Conservation (phyloP, 2,797 vertebrate species). For the Moxostoma hubbsi region DNA sequence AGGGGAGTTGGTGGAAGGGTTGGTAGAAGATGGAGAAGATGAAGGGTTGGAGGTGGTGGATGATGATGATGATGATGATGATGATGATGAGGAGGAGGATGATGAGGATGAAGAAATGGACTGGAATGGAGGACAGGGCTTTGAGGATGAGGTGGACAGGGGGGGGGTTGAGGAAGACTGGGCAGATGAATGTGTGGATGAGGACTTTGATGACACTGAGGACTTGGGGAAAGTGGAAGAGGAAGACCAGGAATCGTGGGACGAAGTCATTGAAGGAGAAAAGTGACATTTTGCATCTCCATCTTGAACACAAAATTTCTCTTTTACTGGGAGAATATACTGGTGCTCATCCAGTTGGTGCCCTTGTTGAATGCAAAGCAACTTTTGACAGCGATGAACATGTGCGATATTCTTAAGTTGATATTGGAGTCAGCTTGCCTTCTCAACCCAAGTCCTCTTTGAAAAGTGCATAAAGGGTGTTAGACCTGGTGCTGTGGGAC, state of each 20-base stretch:
- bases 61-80: conserved; percentile 55
- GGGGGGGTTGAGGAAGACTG: conserved; percentile 56
- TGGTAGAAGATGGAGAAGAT: conserved; percentile 53
- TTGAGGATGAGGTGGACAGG: conserved; percentile 61
- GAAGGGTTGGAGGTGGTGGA: conserved; percentile 54
- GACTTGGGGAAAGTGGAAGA: conserved; percentile 67
- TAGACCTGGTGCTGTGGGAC: conserved; percentile 77
- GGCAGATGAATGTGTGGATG: conserved; percentile 59
- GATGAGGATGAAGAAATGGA: conserved; percentile 60
- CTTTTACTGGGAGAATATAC: conserved; percentile 10
- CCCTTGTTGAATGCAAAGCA: conserved; percentile 67
- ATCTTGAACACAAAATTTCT: conserved; percentile 2
- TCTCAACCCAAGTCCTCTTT: conserved; percentile 69
- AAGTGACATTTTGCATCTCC: conserved; percentile 56
- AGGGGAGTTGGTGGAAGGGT: conserved; percentile 68
- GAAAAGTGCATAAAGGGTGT: conserved; percentile 63
- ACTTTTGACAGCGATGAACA: conserved; percentile 52
- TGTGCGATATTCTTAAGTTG: conserved; percentile 37
- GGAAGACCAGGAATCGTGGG: conserved; percentile 67
- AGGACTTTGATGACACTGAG: conserved; percentile 63
- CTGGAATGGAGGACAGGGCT: conserved; percentile 61
- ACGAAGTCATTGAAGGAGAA: conserved; percentile 62
- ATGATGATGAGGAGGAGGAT: conserved; percentile 50
- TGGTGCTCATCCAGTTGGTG: conserved; percentile 62
- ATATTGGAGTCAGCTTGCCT: conserved; percentile 72